phyloP scores from a whole-genome alignment of 2,113 vertebrate species.

The Salvator merianae region DNA sequence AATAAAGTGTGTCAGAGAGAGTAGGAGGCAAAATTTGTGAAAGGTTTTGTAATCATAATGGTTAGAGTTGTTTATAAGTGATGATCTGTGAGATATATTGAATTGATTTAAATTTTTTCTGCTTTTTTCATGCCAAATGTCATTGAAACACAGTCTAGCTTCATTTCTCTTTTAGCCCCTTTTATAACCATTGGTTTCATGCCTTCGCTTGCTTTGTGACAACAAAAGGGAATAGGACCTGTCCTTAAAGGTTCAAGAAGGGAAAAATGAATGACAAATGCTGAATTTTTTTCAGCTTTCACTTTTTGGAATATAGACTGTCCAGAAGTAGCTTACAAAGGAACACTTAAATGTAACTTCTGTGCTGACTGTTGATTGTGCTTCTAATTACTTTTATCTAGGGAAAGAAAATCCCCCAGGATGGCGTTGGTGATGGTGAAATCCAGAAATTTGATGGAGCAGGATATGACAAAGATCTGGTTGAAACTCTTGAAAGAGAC shows the following conservation, averaged over 20 bases:
- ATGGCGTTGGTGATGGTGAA: slow-evolving; percentile 80
- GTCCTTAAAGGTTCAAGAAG: background rate
- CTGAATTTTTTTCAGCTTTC: background rate
- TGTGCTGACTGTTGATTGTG: background rate
- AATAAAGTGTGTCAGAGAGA: background rate
- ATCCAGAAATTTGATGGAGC: slow-evolving; percentile 89
- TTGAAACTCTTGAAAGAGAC: slow-evolving; percentile 93
- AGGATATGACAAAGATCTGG: slow-evolving; percentile 90
- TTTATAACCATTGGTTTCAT: background rate
- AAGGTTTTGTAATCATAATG: no score
- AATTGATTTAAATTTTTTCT: background rate
- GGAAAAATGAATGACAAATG: background rate
- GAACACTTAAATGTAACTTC: background rate
- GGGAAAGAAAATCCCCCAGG: slow-evolving; percentile 84
- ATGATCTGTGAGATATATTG: background rate
- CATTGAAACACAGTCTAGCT: no score
- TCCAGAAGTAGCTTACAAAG: background rate
- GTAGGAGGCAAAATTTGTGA: background rate
- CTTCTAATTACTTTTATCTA: slow-evolving; percentile 48
- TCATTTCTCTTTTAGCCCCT: background rate
- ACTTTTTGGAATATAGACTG: background rate
- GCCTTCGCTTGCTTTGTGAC: background rate
- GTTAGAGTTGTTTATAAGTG: no score
- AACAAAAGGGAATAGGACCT: background rate
- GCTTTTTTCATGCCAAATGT: background rate